Evolutionary conservation across 2,113 vertebrate species (phyloP), one percentile per base, ranked within the genome.

Genomic region (Echinops telfairi): DNA sequence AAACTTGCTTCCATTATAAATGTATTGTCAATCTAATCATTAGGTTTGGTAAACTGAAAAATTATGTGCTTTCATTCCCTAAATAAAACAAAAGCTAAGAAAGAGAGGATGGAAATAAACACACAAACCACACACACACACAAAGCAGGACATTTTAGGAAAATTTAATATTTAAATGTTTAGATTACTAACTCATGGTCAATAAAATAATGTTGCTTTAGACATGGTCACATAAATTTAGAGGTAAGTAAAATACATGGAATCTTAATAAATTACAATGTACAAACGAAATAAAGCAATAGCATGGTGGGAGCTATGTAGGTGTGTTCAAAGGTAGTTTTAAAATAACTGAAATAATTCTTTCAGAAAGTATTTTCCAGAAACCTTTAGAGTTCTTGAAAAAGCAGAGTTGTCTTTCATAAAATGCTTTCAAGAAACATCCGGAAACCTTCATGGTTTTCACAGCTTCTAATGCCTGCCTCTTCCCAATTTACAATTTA

Each of bases 91-190:
- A 80, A 94, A 64, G 7, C 80, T 76, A 75, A 58, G 11, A 83
- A 95, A 68, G 71, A 83, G 22, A 82, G 23, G 23, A 92, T 38
- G 91, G 57, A 33, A n/a, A 77, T 71, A 27, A 1, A 85, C 8
- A 66, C 23, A 29, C 29, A 16, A 92, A 38, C 90, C 66, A 68
- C 12, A 53, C 47, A 53, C 10, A 47, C 47, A 36, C 71, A 81
- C 20, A 1, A 81, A 60, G 15, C 1, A 84, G 23, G 27, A 0
- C 2, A 82, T 85, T 68, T 94, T 77, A 77, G 64, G 71, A 76
- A 83, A 27, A 58, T 86, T 89, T 80, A 75, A 89, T 86, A 53
- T 57, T 89, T 86, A 86, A 31, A 83, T 86, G 29, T 60, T 90
- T 66, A 27, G 27, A 76, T 92, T 92, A 83, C 4, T 43, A 90